These are phyloP conservation scores for Antheraea assamensis DNA, from an alignment of 2,888 invertebrate genomes.

Conservation along the genomic window DNA sequence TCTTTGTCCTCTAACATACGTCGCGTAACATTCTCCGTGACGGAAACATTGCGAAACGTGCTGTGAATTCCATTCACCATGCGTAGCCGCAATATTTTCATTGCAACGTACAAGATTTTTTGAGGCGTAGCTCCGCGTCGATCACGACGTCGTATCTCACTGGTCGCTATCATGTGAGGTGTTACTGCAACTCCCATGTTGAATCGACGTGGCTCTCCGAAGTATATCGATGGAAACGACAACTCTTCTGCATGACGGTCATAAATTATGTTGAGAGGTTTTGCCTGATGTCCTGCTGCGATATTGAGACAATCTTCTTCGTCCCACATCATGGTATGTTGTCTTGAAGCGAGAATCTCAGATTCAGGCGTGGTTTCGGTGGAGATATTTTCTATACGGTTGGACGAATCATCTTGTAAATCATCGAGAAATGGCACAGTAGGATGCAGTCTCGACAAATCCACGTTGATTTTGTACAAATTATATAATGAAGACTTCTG, in stretches of 20 bases:
- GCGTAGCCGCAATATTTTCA: constrained; percentile 49
- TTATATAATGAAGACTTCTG: background rate
- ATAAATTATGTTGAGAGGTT: constrained; percentile 46
- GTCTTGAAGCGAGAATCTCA: constrained; percentile 41
- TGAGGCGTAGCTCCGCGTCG: constrained; percentile 48
- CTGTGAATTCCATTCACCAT: background rate
- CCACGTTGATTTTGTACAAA: constrained; percentile 11
- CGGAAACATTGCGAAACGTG: background rate
- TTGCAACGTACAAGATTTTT: constrained; percentile 56
- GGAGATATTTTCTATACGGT: constrained; percentile 21
- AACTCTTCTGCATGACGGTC: constrained; percentile 59
- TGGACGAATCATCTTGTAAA: background rate
- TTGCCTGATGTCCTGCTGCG: constrained; percentile 43
- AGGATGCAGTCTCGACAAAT: background rate
- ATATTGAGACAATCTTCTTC: constrained; percentile 44
- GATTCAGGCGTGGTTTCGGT: constrained; percentile 32
- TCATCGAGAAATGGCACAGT: background rate
- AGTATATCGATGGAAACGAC: constrained; percentile 60
- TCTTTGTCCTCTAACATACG: background rate
- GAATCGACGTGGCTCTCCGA: constrained; percentile 42
- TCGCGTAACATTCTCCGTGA: background rate
- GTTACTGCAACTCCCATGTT: constrained; percentile 33
- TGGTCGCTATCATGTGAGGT: constrained; percentile 28
- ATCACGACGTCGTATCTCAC: constrained; percentile 46
- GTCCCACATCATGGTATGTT: constrained; percentile 48